These are phyloP conservation scores for Gymnocypris eckloni DNA, from an alignment of 2,797 vertebrate species.

Conservation along the genomic window DNA sequence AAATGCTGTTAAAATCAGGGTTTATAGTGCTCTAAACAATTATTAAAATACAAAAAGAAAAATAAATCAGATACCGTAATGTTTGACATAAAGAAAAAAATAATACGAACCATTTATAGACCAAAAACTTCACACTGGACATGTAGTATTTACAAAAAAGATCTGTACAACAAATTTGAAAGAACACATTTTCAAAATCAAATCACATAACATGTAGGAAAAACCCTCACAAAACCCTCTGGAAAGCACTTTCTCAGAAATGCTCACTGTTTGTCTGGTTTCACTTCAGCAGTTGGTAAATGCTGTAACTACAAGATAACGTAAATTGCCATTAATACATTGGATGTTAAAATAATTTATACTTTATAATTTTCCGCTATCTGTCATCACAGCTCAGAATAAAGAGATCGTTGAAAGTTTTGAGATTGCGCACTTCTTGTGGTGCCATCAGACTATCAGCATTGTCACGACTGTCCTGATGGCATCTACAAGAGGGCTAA, in stretches of 20 bases:
- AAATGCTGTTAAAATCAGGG: too few species aligned
- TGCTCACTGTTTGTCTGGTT: not conserved
- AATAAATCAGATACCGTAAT: too few species aligned
- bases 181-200: too few species aligned
- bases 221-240: too few species aligned
- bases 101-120: too few species aligned
- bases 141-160: too few species aligned
- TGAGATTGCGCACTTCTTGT: not conserved
- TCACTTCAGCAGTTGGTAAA: not conserved
- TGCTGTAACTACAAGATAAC: too few species aligned
- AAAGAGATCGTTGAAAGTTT: not conserved
- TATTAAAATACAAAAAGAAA: too few species aligned
- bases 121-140: too few species aligned
- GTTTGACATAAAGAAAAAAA: too few species aligned
- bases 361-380: not conserved
- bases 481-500: not conserved
- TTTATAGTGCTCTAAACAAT: not conserved
- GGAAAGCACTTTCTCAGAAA: not conserved
- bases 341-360: not conserved
- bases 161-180: too few species aligned
- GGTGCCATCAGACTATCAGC: not conserved
- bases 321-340: not conserved
- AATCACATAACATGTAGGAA: too few species aligned
- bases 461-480: not conserved
- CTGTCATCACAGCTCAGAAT: not conserved